Evolutionary conservation across 2,113 vertebrate species (phyloP).

Genomic region (Petromus typicus): DNA sequence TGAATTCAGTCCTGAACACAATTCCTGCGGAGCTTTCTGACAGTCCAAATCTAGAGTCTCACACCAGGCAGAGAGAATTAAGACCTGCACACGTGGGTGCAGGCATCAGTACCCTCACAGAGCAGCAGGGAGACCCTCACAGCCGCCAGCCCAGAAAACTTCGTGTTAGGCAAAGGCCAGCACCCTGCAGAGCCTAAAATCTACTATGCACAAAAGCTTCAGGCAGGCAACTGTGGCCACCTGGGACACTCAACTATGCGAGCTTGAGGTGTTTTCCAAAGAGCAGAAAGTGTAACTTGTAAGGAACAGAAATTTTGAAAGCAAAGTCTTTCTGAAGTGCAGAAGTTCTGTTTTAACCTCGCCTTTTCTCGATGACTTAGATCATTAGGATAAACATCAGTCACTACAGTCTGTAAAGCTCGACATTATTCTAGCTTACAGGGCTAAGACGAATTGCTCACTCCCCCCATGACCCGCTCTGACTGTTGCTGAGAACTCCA

Average conservation of each 20-base stretch:
- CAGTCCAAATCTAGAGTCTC: background rate
- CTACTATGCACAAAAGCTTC: background rate
- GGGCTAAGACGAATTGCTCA: background rate
- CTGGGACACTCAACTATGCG: background rate
- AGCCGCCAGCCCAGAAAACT: background rate
- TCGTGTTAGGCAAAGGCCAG: background rate
- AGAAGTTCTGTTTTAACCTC: background rate
- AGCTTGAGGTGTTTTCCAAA: background rate
- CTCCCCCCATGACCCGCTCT: background rate
- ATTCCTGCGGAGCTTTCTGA: background rate
- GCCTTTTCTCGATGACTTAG: background rate
- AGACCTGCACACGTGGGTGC: background rate
- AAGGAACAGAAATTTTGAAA: background rate
- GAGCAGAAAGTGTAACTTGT: background rate
- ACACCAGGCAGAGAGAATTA: background rate
- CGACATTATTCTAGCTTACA: background rate
- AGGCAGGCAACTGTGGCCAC: background rate
- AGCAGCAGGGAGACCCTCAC: background rate
- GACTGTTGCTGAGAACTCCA: background rate
- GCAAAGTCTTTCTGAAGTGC: background rate
- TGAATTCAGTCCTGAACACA: background rate
- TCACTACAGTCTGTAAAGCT: background rate
- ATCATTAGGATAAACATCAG: slow-evolving; percentile 2
- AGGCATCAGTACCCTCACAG: background rate
- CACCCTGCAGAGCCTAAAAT: background rate